A percentile compares a stretch with the other conserved stretches of the same genome.
These are phyloP conservation scores for Macrotrachela quadricornifera DNA, from an alignment of 1,140 invertebrate species.

Conservation along the genomic window DNA sequence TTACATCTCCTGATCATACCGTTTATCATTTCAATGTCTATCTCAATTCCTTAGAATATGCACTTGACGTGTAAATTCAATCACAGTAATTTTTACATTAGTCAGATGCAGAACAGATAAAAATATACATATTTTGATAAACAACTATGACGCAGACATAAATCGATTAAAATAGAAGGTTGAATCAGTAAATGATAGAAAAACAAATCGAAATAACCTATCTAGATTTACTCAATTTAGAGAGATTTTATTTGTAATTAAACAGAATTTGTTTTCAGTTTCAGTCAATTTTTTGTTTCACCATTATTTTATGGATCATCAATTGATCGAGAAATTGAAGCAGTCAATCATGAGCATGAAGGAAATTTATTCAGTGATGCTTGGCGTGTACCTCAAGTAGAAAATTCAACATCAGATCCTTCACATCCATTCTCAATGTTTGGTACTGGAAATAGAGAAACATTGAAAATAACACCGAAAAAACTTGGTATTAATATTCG, in stretches of 20 bases:
- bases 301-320: conserved; percentile 72
- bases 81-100: not conserved
- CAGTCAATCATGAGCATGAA: conserved; percentile 81
- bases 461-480: conserved; percentile 56
- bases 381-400: conserved; percentile 67
- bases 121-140: not conserved
- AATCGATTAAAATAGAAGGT: too few relatives aligned
- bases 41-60: conserved; percentile 49
- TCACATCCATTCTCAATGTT: conserved; percentile 70
- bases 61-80: conserved; percentile 54
- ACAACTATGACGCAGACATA: not conserved
- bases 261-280: conserved; percentile 36
- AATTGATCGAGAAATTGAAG: conserved; percentile 75
- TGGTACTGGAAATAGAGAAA: conserved; percentile 63
- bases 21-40: conserved; percentile 79
- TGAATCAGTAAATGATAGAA: too few relatives aligned
- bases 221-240: too few relatives aligned
- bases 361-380: conserved; percentile 69
- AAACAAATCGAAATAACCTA: too few relatives aligned
- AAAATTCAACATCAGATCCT: conserved; percentile 50
- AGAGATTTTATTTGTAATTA: too few relatives aligned
- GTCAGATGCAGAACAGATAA: not conserved
- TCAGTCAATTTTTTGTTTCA: conserved; percentile 77
- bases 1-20: conserved; percentile 65
- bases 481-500: conserved; percentile 53